These are phyloP conservation scores for Stomatorhinus ivindoensis DNA, from an alignment of 2,113 vertebrate species.

Conservation along the genomic window DNA sequence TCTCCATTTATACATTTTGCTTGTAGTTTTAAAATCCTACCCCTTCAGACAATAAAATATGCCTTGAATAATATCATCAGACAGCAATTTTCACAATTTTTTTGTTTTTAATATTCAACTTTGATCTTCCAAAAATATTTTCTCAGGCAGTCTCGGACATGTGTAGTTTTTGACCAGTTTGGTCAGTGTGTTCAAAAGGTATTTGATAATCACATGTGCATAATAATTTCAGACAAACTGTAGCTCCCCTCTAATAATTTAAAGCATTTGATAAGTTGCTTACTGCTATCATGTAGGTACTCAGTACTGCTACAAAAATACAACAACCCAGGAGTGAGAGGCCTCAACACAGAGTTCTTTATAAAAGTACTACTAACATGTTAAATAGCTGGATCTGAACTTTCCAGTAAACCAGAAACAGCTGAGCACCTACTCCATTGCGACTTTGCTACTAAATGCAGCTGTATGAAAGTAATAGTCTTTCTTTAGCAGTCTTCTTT, in stretches of 20 bases:
- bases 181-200: background rate
- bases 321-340: too few relatives aligned
- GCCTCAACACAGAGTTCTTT: too few relatives aligned
- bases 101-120: background rate
- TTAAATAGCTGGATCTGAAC: background rate
- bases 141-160: background rate
- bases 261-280: too few relatives aligned
- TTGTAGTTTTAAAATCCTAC: background rate
- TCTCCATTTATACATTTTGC: background rate
- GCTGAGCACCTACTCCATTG: background rate
- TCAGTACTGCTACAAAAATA: too few relatives aligned
- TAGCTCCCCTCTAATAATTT: background rate
- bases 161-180: background rate
- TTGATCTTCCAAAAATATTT: background rate
- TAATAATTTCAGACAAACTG: background rate
- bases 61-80: background rate
- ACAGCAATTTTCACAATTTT: background rate
- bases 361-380: too few relatives aligned
- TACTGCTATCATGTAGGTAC: too few relatives aligned
- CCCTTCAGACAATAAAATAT: background rate
- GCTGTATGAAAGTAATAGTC: too few relatives aligned
- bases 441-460: too few relatives aligned
- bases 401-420: background rate
- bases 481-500: too few relatives aligned
- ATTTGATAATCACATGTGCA: background rate